phyloP scores from a whole-genome alignment of 1,140 invertebrate species.

The Drosophila kurseongensis region DNA sequence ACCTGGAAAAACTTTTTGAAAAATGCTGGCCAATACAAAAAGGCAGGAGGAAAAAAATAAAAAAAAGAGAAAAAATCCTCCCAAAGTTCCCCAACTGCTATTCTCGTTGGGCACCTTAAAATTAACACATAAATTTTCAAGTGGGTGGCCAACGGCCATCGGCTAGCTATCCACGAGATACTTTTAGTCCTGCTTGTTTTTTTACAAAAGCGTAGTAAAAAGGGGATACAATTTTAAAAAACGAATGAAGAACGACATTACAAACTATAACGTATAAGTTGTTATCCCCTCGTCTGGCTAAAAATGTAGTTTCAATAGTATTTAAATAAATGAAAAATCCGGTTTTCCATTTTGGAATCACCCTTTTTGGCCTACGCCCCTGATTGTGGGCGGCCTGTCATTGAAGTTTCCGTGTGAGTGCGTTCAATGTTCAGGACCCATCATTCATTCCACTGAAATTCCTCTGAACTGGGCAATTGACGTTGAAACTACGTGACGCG shows the following conservation, averaged over 20 bases:
- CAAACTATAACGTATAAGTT: too few species aligned
- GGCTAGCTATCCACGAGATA: constrained; percentile 61
- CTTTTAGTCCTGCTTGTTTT: constrained; percentile 23
- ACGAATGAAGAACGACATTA: background rate
- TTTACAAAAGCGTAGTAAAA: background rate
- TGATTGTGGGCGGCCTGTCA: constrained; percentile 53
- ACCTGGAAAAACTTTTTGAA: constrained; percentile 75
- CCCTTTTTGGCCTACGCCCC: constrained; percentile 8
- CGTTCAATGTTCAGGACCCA: constrained; percentile 47
- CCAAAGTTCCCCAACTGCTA: constrained; percentile 14
- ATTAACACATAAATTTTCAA: constrained; percentile 84
- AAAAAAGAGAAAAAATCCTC: constrained; percentile 38
- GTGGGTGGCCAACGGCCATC: constrained; percentile 65
- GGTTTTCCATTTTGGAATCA: background rate
- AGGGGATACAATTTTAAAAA: background rate
- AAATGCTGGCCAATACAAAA: constrained; percentile 57
- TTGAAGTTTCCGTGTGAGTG: constrained; percentile 81
- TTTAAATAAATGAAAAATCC: too few species aligned
- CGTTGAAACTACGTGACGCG: constrained; percentile 73
- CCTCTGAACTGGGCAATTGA: constrained; percentile 71
- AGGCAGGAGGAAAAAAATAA: constrained; percentile 33
- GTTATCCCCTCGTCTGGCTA: too few species aligned
- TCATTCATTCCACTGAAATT: constrained; percentile 16
- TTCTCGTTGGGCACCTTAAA: constrained; percentile 65
- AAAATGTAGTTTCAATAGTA: too few species aligned